Conservation (phyloP, 2,113 vertebrate genomes). For the Chaetodon auriga region DNA sequence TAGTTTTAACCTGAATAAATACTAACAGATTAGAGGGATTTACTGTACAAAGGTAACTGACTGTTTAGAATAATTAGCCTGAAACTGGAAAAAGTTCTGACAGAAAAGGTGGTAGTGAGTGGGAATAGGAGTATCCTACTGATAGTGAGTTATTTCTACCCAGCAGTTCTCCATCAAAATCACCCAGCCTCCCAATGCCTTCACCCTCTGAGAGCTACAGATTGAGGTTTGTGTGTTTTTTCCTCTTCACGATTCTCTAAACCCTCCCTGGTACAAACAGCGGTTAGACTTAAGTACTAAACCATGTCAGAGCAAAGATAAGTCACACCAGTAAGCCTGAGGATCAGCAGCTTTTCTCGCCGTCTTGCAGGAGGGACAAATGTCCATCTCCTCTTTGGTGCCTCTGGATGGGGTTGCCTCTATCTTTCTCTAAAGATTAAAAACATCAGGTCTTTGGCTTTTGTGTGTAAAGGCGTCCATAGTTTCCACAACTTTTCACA, state of each 20-base stretch:
- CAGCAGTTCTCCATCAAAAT: slow-evolving; percentile 7
- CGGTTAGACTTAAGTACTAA: slow-evolving; percentile 59
- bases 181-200: not conserved
- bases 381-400: slow-evolving; percentile 52
- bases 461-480: not conserved
- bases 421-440: slow-evolving; percentile 28
- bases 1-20: too few species aligned
- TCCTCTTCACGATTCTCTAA: not conserved
- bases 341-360: slow-evolving; percentile 43
- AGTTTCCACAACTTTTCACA: slow-evolving; percentile 4
- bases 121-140: not conserved
- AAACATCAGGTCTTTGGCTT: slow-evolving; percentile 14
- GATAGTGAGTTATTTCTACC: not conserved
- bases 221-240: slow-evolving; percentile 19
- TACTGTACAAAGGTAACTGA: too few species aligned
- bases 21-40: too few species aligned
- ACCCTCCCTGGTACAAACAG: slow-evolving; percentile 32
- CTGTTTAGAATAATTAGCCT: not conserved
- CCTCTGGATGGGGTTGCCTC: not conserved
- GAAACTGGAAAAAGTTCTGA: not conserved
- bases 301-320: slow-evolving; percentile 55
- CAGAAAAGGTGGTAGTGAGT: not conserved
- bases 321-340: slow-evolving; percentile 27
- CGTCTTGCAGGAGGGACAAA: slow-evolving; percentile 27
- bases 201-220: slow-evolving; percentile 3